Conservation (phyloP, 2,888 invertebrate species). For the Mantis religiosa region DNA sequence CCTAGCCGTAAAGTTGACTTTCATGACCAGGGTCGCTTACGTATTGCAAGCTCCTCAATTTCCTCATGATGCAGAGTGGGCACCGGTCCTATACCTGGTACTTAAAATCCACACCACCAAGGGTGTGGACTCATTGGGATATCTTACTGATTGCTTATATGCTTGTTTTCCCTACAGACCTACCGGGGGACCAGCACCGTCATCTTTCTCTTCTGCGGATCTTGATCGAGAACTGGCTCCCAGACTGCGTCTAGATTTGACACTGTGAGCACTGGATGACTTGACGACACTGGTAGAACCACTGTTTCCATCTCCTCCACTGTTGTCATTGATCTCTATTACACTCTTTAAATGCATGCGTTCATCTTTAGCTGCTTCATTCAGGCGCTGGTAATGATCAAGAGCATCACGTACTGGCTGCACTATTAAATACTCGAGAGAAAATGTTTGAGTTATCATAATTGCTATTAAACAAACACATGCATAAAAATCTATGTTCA, state of each 20-base stretch:
- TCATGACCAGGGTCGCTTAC: too few species aligned
- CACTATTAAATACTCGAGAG: constrained; percentile 55
- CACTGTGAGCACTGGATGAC: constrained; percentile 43
- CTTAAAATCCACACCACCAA: too few species aligned
- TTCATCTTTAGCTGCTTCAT: constrained; percentile 59
- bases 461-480: too few species aligned
- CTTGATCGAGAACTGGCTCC: constrained; percentile 43
- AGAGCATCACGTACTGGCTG: constrained; percentile 58
- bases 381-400: constrained; percentile 58
- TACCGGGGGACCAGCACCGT: constrained; percentile 19
- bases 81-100: too few species aligned
- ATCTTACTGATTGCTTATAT: too few species aligned
- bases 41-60: too few species aligned
- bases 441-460: neutral
- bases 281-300: constrained; percentile 34
- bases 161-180: neutral
- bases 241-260: constrained; percentile 52
- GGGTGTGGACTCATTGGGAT: too few species aligned
- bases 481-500: too few species aligned
- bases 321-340: constrained; percentile 38
- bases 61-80: too few species aligned
- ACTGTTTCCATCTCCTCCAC: constrained; percentile 31
- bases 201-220: constrained; percentile 23
- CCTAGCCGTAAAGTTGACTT: too few species aligned
- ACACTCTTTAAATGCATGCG: constrained; percentile 57